Base-by-base conservation (phyloP, 1,140 invertebrate genomes). In the Aricia agestis region DNA sequence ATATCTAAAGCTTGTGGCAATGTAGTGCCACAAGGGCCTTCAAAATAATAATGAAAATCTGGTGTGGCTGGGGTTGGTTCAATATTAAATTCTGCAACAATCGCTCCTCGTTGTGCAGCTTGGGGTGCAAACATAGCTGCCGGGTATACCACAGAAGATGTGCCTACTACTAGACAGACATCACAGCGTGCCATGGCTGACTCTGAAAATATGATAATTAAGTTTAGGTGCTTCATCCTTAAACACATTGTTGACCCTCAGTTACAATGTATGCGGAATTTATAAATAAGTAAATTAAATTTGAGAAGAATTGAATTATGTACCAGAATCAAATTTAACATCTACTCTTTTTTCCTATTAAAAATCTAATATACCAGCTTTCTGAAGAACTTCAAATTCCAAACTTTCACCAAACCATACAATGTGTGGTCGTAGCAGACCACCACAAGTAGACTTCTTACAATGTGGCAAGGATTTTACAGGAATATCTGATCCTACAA, bases 331-430 rank as follows among this genome's bases (percentile, higher is more conserved):
- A 25, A 25, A 25, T 0, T 25, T 2, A 25, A 25, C 25, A 25
- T 25, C 25, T 25, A 25, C 25, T 25, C 25, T 25, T 25, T 25
- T 25, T 25, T 25, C 25, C 36, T 36, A 36, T 7, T 36, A 36
- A 36, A 7, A 36, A 36, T 13, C 1, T 3, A 52, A 52, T 72
- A 3, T 76, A 95, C 95, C 91, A 75, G 95, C 94, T 87, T 92
- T 91, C 2, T 93, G 75, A 13, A 98, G 80, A 42, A 97, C 92
- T 69, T 93, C 81, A 19, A 90, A 72, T 74, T 97, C 93, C 67
- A 98, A 92, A 81, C 91, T 93, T 93, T 98, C 97, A 6, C 97
- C 97, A 93, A 98, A 98, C 97, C 97, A 98, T 13, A 98, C 95
- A 74, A 98, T 96, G 85, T 97, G 93, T 3, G 97, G 97, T 69